Evolutionary conservation across 2,113 vertebrate genomes (phyloP).

Genomic region (Puntigrus tetrazona): DNA sequence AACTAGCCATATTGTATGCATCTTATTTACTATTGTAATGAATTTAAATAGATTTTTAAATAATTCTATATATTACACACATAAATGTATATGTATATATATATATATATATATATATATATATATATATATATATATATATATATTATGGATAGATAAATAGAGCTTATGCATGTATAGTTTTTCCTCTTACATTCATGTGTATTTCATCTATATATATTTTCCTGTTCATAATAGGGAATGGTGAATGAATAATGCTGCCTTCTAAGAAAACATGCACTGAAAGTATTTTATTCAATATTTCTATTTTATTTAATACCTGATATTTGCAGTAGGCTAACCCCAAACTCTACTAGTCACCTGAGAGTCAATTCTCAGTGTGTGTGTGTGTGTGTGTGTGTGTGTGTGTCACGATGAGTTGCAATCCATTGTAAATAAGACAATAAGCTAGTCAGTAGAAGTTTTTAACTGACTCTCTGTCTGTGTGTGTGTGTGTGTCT

Average conservation of each 20-base stretch:
- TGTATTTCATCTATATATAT: background rate
- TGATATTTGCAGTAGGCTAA: background rate
- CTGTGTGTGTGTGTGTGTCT: slow-evolving; percentile 54
- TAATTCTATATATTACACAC: no score
- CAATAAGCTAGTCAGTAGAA: background rate
- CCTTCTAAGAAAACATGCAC: background rate
- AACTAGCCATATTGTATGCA: no score
- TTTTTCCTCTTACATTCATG: background rate
- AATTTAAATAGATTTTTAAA: no score
- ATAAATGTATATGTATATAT: no score
- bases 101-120: no score
- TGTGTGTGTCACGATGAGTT: background rate
- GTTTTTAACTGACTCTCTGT: background rate
- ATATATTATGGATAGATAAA: no score
- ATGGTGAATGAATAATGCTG: background rate
- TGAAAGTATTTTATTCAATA: background rate
- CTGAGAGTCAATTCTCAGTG: background rate
- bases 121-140: no score
- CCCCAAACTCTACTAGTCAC: background rate
- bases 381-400: no score
- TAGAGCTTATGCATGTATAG: background rate
- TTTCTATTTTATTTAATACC: background rate
- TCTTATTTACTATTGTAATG: no score
- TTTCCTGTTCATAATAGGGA: background rate
- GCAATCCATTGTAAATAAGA: background rate